Conservation (phyloP, 2,113 vertebrate species). For the Callionymus lyra region DNA sequence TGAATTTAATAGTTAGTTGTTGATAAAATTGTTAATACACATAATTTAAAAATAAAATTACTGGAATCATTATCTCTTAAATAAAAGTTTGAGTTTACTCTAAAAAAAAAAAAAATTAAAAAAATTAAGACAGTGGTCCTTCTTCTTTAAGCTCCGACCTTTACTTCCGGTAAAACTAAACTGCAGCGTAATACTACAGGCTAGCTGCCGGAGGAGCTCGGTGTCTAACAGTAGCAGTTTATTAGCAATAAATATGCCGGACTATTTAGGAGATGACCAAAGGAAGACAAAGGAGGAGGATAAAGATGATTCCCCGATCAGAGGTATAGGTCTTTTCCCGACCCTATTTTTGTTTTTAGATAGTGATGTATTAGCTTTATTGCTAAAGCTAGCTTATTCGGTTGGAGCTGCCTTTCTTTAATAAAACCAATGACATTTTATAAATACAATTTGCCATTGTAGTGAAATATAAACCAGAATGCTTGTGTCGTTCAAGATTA, state of each 20-base stretch:
- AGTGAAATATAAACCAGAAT: too few relatives aligned
- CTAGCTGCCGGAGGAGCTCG: background rate
- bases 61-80: too few relatives aligned
- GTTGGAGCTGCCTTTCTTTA: background rate
- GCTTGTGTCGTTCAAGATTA: background rate
- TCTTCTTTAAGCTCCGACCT: conserved; percentile 17
- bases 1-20: background rate
- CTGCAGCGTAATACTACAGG: conserved; percentile 69
- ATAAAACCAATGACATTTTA: background rate
- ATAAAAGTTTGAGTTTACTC: too few relatives aligned
- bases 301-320: conserved; percentile 84
- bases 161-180: conserved; percentile 53
- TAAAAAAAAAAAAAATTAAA: background rate
- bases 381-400: conserved; percentile 26
- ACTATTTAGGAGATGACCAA: conserved; percentile 87
- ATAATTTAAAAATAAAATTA: background rate
- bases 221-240: background rate
- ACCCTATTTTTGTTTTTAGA: background rate
- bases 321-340: conserved; percentile 58
- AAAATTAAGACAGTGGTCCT: conserved; percentile 2
- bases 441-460: background rate
- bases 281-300: conserved; percentile 89
- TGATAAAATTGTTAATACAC: background rate
- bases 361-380: conserved; percentile 10
- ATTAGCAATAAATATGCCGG: conserved; percentile 70